A percentile compares a stretch with the other conserved stretches of the same genome.
These are phyloP conservation scores for Halichondria panicea DNA, from an alignment of 37 sponge, comb jelly and placozoan genomes.

Conservation along the genomic window DNA sequence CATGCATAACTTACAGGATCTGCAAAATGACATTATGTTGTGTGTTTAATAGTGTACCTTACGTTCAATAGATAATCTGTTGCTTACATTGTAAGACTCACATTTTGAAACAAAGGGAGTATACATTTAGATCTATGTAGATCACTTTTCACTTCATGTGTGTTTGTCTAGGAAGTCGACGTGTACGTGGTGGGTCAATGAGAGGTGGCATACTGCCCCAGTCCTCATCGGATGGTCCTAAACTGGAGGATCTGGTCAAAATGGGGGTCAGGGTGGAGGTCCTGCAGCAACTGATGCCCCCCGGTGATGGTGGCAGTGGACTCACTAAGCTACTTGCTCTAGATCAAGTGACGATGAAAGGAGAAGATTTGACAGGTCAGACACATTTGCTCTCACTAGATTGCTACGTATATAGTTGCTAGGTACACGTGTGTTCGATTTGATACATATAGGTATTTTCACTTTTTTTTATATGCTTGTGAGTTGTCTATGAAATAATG, in stretches of 20 bases:
- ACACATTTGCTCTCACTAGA: background rate
- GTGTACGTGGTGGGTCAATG: conserved; percentile 9
- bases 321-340: conserved; percentile 21
- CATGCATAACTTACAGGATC: background rate
- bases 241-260: conserved; percentile 4
- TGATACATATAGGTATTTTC: background rate
- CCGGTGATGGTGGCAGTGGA: background rate
- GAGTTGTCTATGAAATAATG: background rate
- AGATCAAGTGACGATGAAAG: conserved; percentile 62
- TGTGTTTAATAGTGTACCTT: background rate
- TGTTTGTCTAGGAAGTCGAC: conserved; percentile 1
- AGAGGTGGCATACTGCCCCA: conserved; percentile 3
- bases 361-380: conserved; percentile 73
- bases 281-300: conserved; percentile 26
- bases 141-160: too few species aligned
- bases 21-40: background rate
- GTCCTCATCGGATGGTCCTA: conserved; percentile 6
- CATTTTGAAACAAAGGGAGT: too few species aligned
- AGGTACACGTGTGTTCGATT: background rate
- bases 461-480: background rate
- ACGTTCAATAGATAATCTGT: too few species aligned
- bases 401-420: background rate
- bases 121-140: too few species aligned
- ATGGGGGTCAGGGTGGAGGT: conserved; percentile 36
- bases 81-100: too few species aligned